Evolutionary conservation across 2,888 invertebrate genomes (phyloP).

Genomic region (Melangyna quadrimaculata): DNA sequence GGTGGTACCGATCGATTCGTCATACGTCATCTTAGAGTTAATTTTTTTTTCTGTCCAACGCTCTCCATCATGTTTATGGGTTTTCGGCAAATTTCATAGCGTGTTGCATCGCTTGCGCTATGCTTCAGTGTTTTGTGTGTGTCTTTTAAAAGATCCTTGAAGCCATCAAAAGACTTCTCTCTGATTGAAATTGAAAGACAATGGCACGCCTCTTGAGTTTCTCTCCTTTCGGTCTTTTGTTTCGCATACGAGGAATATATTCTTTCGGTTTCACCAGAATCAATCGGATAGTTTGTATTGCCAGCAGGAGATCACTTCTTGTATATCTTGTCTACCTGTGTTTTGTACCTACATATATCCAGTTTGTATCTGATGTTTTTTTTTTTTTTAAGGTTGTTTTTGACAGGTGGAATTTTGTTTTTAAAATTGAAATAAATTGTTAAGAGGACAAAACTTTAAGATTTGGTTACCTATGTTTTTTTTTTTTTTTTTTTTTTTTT

Average conservation of each 20-base stretch:
- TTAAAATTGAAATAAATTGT: conserved; percentile 36
- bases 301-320: conserved; percentile 58
- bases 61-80: conserved; percentile 37
- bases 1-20: conserved; percentile 69
- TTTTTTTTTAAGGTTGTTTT: neutral
- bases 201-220: conserved; percentile 72
- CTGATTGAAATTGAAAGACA: conserved; percentile 66
- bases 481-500: too few species aligned
- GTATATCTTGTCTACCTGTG: conserved; percentile 52
- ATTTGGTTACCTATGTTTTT: conserved; percentile 3
- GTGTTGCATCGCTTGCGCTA: neutral
- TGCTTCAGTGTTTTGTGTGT: neutral
- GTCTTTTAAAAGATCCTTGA: conserved; percentile 56
- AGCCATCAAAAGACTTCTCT: conserved; percentile 40
- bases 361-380: neutral
- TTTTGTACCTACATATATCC: conserved; percentile 11
- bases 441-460: conserved; percentile 24
- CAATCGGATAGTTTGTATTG: conserved; percentile 49
- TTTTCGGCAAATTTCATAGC: conserved; percentile 56
- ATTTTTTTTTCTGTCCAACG: neutral
- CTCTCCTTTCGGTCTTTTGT: conserved; percentile 61
- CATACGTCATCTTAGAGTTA: conserved; percentile 63
- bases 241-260: conserved; percentile 47
- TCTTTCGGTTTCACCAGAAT: conserved; percentile 61
- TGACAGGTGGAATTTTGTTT: conserved; percentile 69